phyloP scores from a whole-genome alignment of 1,140 invertebrate species.

The Calliopsis andreniformis region DNA sequence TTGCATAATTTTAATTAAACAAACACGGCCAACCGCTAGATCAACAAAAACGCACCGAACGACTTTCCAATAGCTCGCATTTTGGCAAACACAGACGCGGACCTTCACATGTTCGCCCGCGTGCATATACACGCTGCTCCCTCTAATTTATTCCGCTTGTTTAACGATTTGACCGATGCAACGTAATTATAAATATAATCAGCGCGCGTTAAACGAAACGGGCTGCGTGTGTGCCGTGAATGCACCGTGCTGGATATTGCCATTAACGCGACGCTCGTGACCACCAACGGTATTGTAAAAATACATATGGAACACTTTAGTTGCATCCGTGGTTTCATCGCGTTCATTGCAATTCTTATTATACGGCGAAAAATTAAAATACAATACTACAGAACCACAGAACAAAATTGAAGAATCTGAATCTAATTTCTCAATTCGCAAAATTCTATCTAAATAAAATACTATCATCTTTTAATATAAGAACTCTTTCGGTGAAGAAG shows the following conservation, averaged over 20 bases:
- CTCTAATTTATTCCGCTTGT: slow-evolving; percentile 55
- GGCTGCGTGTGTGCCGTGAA: neutral
- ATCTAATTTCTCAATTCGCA: too few species aligned
- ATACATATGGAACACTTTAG: neutral
- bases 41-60: slow-evolving; percentile 58
- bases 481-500: too few species aligned
- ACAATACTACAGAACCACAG: too few species aligned
- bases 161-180: slow-evolving; percentile 29
- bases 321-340: neutral
- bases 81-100: neutral
- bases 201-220: slow-evolving; percentile 23
- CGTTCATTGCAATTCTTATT: slow-evolving; percentile 10
- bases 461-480: too few species aligned
- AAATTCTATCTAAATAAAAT: too few species aligned
- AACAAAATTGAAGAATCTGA: too few species aligned
- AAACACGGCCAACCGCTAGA: slow-evolving; percentile 44
- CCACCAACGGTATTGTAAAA: slow-evolving; percentile 10
- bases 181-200: slow-evolving; percentile 59
- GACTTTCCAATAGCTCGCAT: slow-evolving; percentile 58
- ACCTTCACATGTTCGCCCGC: slow-evolving; percentile 2
- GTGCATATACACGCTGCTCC: neutral
- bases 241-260: neutral
- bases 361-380: too few species aligned
- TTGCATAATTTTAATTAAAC: slow-evolving; percentile 68
- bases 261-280: slow-evolving; percentile 1